A percentile compares a stretch with the other conserved stretches of the same genome.
Evolutionary conservation across 2,113 vertebrate genomes (phyloP).

Genomic region (Lamprotornis superbus): DNA sequence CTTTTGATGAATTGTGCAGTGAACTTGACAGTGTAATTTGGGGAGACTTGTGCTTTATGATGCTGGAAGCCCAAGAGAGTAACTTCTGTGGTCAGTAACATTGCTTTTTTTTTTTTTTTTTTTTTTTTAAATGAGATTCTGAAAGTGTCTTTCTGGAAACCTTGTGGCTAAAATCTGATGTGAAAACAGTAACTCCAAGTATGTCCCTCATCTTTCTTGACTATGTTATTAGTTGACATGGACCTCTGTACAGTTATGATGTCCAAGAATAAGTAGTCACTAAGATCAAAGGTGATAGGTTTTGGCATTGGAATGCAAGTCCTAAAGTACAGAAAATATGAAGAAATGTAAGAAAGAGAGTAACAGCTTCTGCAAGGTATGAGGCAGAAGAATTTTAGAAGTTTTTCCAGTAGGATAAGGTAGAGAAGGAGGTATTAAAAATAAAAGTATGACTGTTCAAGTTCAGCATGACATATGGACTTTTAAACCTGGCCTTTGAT

Average conservation of each 20-base stretch:
- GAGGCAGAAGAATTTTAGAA: not conserved
- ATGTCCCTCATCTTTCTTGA: not conserved
- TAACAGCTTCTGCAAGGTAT: not conserved
- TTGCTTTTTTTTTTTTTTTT: not conserved
- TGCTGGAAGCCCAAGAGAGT: not conserved
- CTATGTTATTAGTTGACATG: not conserved
- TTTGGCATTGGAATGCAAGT: not conserved
- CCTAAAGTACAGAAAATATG: not conserved
- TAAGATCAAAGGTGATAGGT: not conserved
- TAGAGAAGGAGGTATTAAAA: not conserved
- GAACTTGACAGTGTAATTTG: not conserved
- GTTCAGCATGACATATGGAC: not conserved
- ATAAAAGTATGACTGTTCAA: not conserved
- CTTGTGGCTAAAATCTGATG: not conserved
- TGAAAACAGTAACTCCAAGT: not conserved
- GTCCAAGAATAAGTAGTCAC: not conserved
- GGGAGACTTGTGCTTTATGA: not conserved
- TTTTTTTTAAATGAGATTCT: not conserved
- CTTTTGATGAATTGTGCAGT: not conserved
- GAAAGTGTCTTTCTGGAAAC: not conserved
- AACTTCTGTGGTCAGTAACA: accelerated
- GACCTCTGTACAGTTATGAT: not conserved
- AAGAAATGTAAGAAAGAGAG: not conserved
- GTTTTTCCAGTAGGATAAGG: not conserved
- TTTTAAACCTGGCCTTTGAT: not conserved